phyloP scores from a whole-genome alignment of 2,797 vertebrate genomes.

The Aplochiton taeniatus region DNA sequence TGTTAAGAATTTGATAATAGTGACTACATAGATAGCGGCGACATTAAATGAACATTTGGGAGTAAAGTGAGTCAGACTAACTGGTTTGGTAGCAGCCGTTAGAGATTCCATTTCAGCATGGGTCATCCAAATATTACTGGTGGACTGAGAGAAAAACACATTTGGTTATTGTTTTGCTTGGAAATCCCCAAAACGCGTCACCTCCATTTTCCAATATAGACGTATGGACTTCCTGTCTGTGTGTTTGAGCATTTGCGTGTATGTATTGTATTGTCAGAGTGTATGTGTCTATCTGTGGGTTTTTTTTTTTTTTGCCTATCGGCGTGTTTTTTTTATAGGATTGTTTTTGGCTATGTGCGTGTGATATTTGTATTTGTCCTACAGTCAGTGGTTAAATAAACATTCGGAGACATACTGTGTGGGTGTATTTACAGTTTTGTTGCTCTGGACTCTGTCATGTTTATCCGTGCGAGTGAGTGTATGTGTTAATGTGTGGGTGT shows the following conservation, averaged over 20 bases:
- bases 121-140: slow-evolving; percentile 96
- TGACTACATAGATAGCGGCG: too few relatives aligned
- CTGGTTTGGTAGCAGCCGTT: slow-evolving; percentile 87
- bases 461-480: not conserved
- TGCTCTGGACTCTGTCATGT: not conserved
- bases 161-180: too few relatives aligned
- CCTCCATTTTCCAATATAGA: too few relatives aligned
- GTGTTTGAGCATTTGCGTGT: not conserved
- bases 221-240: too few relatives aligned
- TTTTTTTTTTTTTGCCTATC: too few relatives aligned
- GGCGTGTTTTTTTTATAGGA: too few relatives aligned
- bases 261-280: not conserved
- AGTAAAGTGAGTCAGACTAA: slow-evolving; percentile 71
- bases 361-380: not conserved
- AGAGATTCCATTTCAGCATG: slow-evolving; percentile 95
- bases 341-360: slow-evolving; percentile 2
- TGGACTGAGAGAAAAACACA: slow-evolving; percentile 76
- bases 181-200: too few relatives aligned
- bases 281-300: not conserved
- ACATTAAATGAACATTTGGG: too few relatives aligned
- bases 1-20: too few relatives aligned
- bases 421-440: not conserved
- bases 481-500: slow-evolving; percentile 1
- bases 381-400: not conserved
- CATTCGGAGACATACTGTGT: not conserved